phyloP scores from a whole-genome alignment of 2,797 vertebrate genomes.

The Cetoscarus ocellatus region DNA sequence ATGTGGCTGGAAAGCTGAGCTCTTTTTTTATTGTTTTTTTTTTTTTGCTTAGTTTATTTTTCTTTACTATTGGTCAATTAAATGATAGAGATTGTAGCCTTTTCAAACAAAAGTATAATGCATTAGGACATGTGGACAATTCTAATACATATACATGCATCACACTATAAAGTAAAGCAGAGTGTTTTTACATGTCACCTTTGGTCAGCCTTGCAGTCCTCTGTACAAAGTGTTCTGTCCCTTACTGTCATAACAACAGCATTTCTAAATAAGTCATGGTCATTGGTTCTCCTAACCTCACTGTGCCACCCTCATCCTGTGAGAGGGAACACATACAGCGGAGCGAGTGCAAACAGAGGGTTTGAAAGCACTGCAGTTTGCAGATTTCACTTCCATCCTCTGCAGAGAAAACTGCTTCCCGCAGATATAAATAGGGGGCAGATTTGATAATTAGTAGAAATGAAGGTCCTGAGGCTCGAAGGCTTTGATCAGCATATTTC shows the following conservation, averaged over 20 bases:
- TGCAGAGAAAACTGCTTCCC: constrained; percentile 76
- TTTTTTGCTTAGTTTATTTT: too few relatives aligned
- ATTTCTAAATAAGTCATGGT: constrained; percentile 47
- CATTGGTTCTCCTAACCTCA: constrained; percentile 43
- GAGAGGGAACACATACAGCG: constrained; percentile 59
- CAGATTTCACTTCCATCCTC: constrained; percentile 82
- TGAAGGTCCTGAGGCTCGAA: constrained; percentile 76
- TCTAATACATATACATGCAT: too few relatives aligned
- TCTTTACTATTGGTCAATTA: too few relatives aligned
- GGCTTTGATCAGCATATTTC: constrained; percentile 77
- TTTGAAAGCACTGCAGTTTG: constrained; percentile 75
- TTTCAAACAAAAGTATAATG: too few relatives aligned
- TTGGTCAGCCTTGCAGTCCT: constrained; percentile 8
- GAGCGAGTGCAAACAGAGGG: constrained; percentile 62
- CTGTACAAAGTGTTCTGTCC: constrained; percentile 26
- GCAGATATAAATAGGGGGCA: constrained; percentile 83
- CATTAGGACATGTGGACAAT: too few relatives aligned
- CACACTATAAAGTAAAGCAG: neutral
- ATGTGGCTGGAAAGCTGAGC: too few relatives aligned
- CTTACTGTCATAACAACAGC: constrained; percentile 32
- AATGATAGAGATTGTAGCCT: too few relatives aligned
- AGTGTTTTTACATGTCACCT: constrained; percentile 15
- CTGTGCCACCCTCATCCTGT: constrained; percentile 51
- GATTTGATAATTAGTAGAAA: constrained; percentile 85
- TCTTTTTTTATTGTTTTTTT: too few relatives aligned